phyloP scores from a whole-genome alignment of 2,888 invertebrate genomes.

The Mayetiola destructor region DNA sequence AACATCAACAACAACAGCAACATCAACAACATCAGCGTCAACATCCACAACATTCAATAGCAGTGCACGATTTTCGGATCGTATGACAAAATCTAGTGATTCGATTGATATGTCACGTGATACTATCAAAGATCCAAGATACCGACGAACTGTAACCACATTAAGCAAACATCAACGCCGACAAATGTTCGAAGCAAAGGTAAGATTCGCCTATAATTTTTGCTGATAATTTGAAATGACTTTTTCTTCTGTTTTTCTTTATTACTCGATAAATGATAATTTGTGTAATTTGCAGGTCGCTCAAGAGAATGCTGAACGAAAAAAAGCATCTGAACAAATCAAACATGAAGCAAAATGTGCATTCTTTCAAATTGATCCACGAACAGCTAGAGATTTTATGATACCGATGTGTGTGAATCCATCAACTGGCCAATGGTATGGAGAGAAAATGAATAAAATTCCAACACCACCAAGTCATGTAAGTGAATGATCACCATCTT shows the following conservation, averaged over 20 bases:
- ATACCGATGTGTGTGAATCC: constrained; percentile 32
- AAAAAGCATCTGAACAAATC: constrained; percentile 28
- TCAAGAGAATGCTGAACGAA: constrained; percentile 32
- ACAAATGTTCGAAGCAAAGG: constrained; percentile 32
- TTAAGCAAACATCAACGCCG: constrained; percentile 31
- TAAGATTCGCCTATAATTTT: constrained; percentile 17
- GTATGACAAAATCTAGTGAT: background rate
- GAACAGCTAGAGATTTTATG: constrained; percentile 25
- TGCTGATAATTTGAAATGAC: background rate
- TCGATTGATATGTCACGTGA: background rate
- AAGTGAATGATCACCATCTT: constrained; percentile 5
- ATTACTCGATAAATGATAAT: background rate
- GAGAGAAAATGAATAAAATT: constrained; percentile 24
- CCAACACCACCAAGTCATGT: constrained; percentile 29
- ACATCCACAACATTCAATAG: background rate
- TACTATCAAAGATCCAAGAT: constrained; percentile 14
- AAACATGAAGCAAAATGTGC: constrained; percentile 32
- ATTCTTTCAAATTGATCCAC: constrained; percentile 31
- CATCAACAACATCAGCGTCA: background rate
- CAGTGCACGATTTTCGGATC: background rate
- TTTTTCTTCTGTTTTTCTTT: background rate
- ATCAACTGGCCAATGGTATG: constrained; percentile 32
- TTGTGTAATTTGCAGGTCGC: constrained; percentile 25
- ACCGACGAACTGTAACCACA: constrained; percentile 14
- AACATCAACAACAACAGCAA: background rate